Base-by-base conservation (phyloP, 2,888 invertebrate genomes). In the Incurvaria masculella region DNA sequence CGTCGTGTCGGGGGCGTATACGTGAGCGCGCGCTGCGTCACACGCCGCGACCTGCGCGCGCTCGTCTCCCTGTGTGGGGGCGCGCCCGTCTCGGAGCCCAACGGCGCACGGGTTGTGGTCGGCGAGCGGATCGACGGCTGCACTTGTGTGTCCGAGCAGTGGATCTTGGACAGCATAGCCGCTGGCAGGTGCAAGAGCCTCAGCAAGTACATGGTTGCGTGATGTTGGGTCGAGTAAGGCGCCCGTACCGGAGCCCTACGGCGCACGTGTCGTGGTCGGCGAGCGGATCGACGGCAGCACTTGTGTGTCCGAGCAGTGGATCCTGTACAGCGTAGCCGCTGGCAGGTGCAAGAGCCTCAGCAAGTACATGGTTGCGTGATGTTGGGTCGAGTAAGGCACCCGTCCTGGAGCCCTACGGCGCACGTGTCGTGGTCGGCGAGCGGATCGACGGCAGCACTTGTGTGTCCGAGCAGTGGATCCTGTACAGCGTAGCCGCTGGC, bases 131-230 rank as follows among this genome's bases (percentile, higher is more conserved):
- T 56, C 17, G 49, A 55, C n/a, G 53, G 61, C n/a, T 55, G 57
- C 20, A 51, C 57, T 1, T 83, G 81, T 53, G 63, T 86, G 1
- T 73, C 67, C 47, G 83, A 83, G 55, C 67, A 66, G 42, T 87
- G 87, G 87, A 63, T 87, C 20, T 65, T 87, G 45, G 87, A 87
- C 65, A 83, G 81, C 42, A 82, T 87, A 48, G 79, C 79, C 1
- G 67, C 70, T 23, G 81, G 83, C 58, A 73, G 76, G 56, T 54
- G 79, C 44, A 74, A 79, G 57, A 65, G 68, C 41, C 57, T 75
- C 46, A 63, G 66, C 5, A 71, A 72, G 52, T 83, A 83, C n/a
- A n/a, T n/a, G n/a, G n/a, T n/a, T n/a, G n/a, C n/a, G n/a, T n/a
- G n/a, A n/a, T n/a, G n/a, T n/a, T n/a, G n/a, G n/a, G n/a, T n/a